Evolutionary conservation across 2,797 vertebrate genomes (phyloP).

Genomic region (Myiotriccus ornatus): DNA sequence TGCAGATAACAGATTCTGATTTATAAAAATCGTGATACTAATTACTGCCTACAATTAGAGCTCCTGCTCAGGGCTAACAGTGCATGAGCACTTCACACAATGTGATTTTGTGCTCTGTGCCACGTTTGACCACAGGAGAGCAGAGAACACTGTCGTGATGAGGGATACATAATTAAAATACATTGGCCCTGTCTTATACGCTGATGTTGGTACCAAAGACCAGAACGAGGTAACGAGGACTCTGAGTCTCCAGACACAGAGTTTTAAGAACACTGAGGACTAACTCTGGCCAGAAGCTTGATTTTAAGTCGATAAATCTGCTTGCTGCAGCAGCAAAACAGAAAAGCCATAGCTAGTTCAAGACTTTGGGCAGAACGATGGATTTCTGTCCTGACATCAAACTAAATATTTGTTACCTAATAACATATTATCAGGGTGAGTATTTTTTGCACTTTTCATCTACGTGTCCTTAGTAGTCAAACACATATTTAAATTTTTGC

Average conservation of each 20-base stretch:
- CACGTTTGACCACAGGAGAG: not conserved
- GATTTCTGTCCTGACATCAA: not conserved
- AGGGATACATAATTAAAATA: not conserved
- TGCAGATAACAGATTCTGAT: not conserved
- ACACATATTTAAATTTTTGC: not conserved
- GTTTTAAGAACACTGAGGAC: not conserved
- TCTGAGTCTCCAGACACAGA: not conserved
- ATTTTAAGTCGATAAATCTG: not conserved
- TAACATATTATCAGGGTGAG: not conserved
- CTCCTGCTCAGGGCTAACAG: not conserved
- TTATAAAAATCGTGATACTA: not conserved
- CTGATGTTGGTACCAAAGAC: not conserved
- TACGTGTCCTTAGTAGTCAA: not conserved
- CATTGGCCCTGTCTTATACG: not conserved
- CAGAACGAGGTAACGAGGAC: not conserved
- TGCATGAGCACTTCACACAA: not conserved
- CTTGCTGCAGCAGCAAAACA: not conserved
- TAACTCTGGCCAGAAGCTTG: not conserved
- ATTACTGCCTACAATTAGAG: not conserved
- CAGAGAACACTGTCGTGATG: not conserved
- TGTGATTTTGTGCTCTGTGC: not conserved
- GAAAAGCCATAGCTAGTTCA: not conserved
- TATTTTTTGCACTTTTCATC: not conserved
- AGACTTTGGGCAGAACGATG: not conserved
- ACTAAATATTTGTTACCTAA: not conserved